phyloP scores from a whole-genome alignment of 1,140 invertebrate genomes.

The Bombus consobrinus region DNA sequence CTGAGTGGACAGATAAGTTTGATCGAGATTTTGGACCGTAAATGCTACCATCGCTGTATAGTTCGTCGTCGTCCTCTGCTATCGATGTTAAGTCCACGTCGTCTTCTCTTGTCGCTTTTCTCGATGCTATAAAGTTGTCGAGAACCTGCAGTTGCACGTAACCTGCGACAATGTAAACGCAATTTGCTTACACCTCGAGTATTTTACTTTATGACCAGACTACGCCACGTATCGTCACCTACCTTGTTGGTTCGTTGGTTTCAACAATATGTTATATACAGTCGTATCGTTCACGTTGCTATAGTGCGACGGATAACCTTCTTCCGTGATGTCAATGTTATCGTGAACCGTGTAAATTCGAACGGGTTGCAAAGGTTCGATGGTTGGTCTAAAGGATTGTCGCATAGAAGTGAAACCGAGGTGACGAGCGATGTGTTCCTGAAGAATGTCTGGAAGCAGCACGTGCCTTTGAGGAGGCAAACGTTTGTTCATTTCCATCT shows the following conservation, averaged over 20 bases:
- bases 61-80: conserved; percentile 55
- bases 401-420: conserved; percentile 80
- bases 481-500: conserved; percentile 79
- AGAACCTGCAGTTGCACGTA: conserved; percentile 83
- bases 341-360: conserved; percentile 89
- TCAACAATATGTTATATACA: conserved; percentile 86
- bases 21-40: conserved; percentile 41
- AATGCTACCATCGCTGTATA: conserved; percentile 66
- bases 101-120: conserved; percentile 76
- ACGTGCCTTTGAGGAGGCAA: conserved; percentile 85
- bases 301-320: conserved; percentile 85
- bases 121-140: conserved; percentile 76
- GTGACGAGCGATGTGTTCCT: conserved; percentile 84
- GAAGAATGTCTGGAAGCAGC: conserved; percentile 85
- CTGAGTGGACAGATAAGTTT: neutral
- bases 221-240: conserved; percentile 29
- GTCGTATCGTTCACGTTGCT: conserved; percentile 85
- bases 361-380: conserved; percentile 86
- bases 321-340: conserved; percentile 88
- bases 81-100: conserved; percentile 52
- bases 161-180: conserved; percentile 75
- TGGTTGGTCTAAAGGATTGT: conserved; percentile 63
- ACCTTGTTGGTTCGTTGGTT: conserved; percentile 85
- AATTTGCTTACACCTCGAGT: neutral
- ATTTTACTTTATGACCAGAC: too few species aligned